Conservation (phyloP, 2,113 vertebrate species). For the Rissa tridactyla region DNA sequence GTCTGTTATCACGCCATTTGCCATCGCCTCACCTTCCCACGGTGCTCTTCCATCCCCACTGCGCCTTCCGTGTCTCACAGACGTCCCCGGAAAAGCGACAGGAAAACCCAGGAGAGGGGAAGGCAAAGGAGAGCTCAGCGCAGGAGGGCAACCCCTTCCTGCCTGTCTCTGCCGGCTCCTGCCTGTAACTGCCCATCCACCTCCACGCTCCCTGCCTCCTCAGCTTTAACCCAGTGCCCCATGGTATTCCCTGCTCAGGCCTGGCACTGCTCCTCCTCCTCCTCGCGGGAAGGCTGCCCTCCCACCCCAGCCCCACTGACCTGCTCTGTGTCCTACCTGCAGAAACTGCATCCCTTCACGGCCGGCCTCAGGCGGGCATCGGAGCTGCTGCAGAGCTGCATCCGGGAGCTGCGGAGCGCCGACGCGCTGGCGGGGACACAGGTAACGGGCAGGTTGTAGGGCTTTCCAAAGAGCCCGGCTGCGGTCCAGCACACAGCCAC, state of each 20-base stretch:
- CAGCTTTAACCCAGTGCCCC: background rate
- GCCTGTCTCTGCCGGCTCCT: background rate
- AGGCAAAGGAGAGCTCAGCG: background rate
- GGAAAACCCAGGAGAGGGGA: background rate
- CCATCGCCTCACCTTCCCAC: background rate
- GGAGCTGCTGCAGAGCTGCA: conserved; percentile 79
- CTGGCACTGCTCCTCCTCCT: background rate
- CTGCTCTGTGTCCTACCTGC: background rate
- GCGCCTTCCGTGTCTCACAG: fast-evolving
- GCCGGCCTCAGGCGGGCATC: conserved; percentile 74
- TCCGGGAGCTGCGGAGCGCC: conserved; percentile 72
- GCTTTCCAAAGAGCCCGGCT: background rate
- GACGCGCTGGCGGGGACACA: conserved; percentile 69
- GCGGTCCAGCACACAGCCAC: background rate
- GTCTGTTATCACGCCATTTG: background rate
- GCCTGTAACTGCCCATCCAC: background rate
- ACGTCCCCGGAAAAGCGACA: background rate
- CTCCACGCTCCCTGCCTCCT: fast-evolving
- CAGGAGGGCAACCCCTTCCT: background rate
- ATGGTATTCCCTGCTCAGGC: background rate
- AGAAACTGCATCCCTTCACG: conserved; percentile 88
- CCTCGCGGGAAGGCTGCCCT: background rate
- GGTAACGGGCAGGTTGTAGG: conserved; percentile 52
- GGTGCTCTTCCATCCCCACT: background rate
- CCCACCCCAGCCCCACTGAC: fast-evolving